These are phyloP conservation scores for Tryphoninae sp. DNA, from an alignment of 2,888 invertebrate genomes.

Conservation along the genomic window DNA sequence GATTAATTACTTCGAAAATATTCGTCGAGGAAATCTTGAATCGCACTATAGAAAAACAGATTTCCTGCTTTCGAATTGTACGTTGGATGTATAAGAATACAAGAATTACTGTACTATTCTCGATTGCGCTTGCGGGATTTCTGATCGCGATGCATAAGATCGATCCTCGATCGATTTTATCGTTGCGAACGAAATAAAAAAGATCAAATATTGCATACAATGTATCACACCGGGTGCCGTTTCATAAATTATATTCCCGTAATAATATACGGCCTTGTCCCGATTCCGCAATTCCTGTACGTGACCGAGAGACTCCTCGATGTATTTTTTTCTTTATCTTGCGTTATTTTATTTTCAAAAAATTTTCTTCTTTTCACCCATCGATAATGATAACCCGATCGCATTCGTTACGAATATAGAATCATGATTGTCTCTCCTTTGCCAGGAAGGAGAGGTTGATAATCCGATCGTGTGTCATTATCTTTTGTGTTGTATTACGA, in stretches of 20 bases:
- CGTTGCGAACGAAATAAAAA: constrained; percentile 9
- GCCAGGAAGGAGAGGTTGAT: constrained; percentile 1
- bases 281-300: constrained; percentile 40
- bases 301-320: constrained; percentile 23
- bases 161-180: constrained; percentile 9
- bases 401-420: constrained; percentile 29
- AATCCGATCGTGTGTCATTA: constrained; percentile 50
- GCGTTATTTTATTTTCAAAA: background rate
- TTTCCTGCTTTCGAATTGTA: background rate
- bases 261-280: constrained; percentile 57
- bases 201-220: constrained; percentile 5
- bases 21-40: background rate
- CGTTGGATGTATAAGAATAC: background rate
- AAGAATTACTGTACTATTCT: background rate
- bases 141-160: constrained; percentile 21
- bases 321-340: constrained; percentile 5
- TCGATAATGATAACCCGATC: constrained; percentile 21
- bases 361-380: background rate
- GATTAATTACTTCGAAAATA: too few species aligned
- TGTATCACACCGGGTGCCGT: constrained; percentile 13
- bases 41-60: background rate
- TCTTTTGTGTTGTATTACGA: constrained; percentile 33
- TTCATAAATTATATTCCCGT: constrained; percentile 42
- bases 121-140: constrained; percentile 7
- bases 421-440: constrained; percentile 25